These are phyloP conservation scores for Lottia gigantea DNA, from an alignment of 2,888 invertebrate genomes.

Conservation along the genomic window DNA sequence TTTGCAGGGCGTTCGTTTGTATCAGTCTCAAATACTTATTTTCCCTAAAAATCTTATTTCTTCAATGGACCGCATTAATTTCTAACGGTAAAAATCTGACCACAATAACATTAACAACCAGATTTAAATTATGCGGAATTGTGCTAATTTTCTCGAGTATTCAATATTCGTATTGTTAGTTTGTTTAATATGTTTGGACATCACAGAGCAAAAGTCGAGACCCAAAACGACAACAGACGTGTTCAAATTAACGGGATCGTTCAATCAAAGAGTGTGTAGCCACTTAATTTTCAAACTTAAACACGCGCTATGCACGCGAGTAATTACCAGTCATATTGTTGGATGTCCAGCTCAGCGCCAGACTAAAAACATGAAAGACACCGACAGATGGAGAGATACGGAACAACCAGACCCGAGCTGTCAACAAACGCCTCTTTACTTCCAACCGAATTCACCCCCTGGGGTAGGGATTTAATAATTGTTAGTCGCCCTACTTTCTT, in stretches of 20 bases:
- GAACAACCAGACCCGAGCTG: conserved; percentile 1
- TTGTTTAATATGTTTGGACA: too few relatives aligned
- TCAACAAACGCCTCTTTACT: conserved; percentile 8
- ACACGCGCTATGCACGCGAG: conserved; percentile 5
- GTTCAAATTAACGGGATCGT: neutral
- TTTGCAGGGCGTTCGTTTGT: too few relatives aligned
- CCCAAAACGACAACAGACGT: neutral
- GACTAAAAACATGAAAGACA: conserved; percentile 3
- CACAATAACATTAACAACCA: too few relatives aligned
- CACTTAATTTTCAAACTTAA: neutral
- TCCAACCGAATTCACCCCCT: neutral
- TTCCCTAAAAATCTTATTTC: too few relatives aligned
- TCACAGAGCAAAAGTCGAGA: too few relatives aligned
- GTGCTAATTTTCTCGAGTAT: too few relatives aligned
- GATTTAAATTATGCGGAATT: too few relatives aligned
- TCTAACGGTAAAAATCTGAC: too few relatives aligned
- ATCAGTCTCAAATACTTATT: too few relatives aligned
- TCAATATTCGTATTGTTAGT: too few relatives aligned
- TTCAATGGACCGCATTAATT: too few relatives aligned
- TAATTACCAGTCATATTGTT: conserved; percentile 4
- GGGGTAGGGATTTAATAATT: neutral
- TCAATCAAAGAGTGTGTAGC: neutral
- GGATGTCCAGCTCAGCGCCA: neutral
- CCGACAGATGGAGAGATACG: conserved; percentile 1
- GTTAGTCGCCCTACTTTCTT: conserved; percentile 6